A percentile compares a stretch with the other conserved stretches of the same genome.
Conservation (phyloP, 2,797 vertebrate genomes). For the Discoglossus pictus region DNA sequence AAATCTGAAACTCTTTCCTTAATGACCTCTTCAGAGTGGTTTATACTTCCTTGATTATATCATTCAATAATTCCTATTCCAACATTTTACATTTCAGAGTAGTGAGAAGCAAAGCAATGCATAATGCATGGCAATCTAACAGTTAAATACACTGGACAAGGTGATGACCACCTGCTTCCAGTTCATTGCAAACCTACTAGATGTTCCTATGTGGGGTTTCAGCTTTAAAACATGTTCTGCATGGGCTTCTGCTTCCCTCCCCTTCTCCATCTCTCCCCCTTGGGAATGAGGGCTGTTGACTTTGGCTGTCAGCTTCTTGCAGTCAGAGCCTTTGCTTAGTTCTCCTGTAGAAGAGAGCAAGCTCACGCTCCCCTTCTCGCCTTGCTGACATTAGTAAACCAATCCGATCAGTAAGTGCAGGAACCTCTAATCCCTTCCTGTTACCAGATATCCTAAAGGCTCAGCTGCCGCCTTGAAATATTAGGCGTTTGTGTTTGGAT, state of each 20-base stretch:
- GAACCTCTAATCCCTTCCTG: constrained; percentile 45
- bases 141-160: not conserved
- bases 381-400: constrained; percentile 26
- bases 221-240: constrained; percentile 21
- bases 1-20: too few species aligned
- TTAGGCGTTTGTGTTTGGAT: constrained; percentile 49
- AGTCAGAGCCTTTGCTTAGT: constrained; percentile 13
- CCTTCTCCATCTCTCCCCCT: constrained; percentile 17
- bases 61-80: too few species aligned
- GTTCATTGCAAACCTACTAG: not conserved
- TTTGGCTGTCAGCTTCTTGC: constrained; percentile 47
- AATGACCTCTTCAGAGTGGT: too few species aligned
- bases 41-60: too few species aligned
- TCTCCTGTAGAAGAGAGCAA: constrained; percentile 1
- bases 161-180: constrained; percentile 10
- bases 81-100: too few species aligned
- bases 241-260: constrained; percentile 18
- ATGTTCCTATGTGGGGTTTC: constrained; percentile 1
- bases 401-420: constrained; percentile 29
- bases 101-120: too few species aligned
- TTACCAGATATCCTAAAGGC: constrained; percentile 34
- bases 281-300: constrained; percentile 48
- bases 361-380: constrained; percentile 15
- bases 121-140: not conserved
- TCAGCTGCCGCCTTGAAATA: constrained; percentile 51